These are phyloP conservation scores for Actenoides hombroni DNA, from an alignment of 2,113 vertebrate genomes.

Conservation along the genomic window DNA sequence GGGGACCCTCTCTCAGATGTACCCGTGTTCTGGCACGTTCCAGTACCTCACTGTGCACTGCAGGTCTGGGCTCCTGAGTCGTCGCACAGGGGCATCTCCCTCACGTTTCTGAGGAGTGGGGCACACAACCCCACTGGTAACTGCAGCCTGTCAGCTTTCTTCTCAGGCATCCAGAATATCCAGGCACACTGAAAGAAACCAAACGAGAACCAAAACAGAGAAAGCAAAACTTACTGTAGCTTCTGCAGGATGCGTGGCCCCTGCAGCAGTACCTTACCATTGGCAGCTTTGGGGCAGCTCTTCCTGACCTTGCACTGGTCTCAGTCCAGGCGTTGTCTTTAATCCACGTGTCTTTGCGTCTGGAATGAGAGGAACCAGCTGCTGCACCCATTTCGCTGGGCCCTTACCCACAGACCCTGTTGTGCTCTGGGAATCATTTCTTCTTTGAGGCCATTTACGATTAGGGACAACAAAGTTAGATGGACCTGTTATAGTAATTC, in stretches of 20 bases:
- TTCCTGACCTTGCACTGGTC: rapidly evolving
- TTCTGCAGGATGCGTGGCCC: background rate
- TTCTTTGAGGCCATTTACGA: background rate
- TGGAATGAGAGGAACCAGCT: background rate
- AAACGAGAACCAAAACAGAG: background rate
- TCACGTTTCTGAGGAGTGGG: rapidly evolving
- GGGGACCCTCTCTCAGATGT: background rate
- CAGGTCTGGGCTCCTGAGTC: background rate
- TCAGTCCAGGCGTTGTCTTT: background rate
- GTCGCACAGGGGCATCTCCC: background rate
- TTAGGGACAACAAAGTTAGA: background rate
- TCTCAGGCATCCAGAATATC: no score
- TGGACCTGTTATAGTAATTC: background rate
- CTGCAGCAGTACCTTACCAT: rapidly evolving
- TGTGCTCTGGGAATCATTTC: background rate
- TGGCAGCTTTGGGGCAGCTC: background rate
- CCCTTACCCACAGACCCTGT: background rate
- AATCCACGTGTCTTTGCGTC: background rate
- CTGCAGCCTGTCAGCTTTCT: rapidly evolving
- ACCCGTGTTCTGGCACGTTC: rapidly evolving
- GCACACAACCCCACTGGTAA: background rate
- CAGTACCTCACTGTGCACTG: rapidly evolving
- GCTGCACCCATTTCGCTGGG: background rate
- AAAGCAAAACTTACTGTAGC: background rate
- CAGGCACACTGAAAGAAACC: background rate